Base-by-base conservation (phyloP, 2,797 vertebrate species). In the Setipinna tenuifilis region DNA sequence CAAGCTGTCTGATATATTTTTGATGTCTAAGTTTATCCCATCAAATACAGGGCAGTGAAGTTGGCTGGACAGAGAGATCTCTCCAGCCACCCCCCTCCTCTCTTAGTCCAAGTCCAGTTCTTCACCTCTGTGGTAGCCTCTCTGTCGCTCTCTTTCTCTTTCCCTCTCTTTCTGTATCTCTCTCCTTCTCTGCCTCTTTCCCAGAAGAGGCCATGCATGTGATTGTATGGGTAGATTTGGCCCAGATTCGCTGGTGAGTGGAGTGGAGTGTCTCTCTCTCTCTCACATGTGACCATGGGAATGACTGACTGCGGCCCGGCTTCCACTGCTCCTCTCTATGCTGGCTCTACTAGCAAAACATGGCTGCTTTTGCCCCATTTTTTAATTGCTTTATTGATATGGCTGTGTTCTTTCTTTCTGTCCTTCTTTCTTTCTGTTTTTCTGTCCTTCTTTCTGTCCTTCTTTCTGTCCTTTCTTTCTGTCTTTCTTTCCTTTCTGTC, bases 231-330 rank as follows among this genome's bases (percentile, higher is more conserved):
- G 82, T 68, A 21, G 65, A 75, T 75, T 87, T 86, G 86, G 83
- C 86, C 88, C 88, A 89, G 85, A 86, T 89, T 87, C 61, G 83
- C 61, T 44, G 23, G 25, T 86, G 82, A 85, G 82, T 84, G 46
- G 25, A 41, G 35, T 41, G 35, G 35, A n/a, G 2, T 23, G 2
- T 65, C 61, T 25, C 61, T 62, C 59, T 62, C 59, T 62, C n/a
- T 25, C 6, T 65, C 61, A 9, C 81, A 2, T 86, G 78, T 84
- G 75, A 68, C 83, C 83, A 83, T 83, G 54, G 41, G 82, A 83
- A 62, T 71, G 75, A 84, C 23, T 84, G 84, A 68, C 85, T 46
- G 71, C 50, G n/a, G 31, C 57, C 31, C 68, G 28, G 31, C 61
- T 86, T 59, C 54, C 57, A 59, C 50, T 61, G 16, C 65, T 28